Conservation (phyloP, 2,113 vertebrate species). For the Murina feae region DNA sequence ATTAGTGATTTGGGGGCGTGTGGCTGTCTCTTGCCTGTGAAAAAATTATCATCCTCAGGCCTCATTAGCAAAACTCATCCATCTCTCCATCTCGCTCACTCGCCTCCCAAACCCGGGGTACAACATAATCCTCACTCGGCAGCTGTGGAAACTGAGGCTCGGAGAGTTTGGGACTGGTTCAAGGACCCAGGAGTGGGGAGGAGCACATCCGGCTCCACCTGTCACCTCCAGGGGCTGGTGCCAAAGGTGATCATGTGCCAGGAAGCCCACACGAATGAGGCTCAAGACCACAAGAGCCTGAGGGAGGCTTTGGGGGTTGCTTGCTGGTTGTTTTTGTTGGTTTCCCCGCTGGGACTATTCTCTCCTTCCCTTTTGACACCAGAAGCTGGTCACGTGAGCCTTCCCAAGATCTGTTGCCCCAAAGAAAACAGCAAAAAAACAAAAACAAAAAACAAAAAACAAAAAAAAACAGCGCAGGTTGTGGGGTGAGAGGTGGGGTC, state of each 20-base stretch:
- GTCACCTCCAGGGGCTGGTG: neutral
- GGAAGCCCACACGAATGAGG: neutral
- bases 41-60: constrained; percentile 11
- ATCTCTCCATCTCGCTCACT: neutral
- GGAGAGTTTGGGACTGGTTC: neutral
- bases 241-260: fast-evolving
- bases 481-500: neutral
- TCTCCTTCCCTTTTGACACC: neutral
- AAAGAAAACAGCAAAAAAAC: neutral
- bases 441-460: no score
- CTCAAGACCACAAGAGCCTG: neutral
- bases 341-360: neutral
- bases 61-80: constrained; percentile 16
- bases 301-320: neutral
- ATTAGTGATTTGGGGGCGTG: constrained; percentile 56
- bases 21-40: constrained; percentile 29
- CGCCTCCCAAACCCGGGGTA: neutral
- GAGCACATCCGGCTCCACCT: neutral
- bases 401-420: neutral
- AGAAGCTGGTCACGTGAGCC: neutral
- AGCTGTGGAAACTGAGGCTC: neutral
- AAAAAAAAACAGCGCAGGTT: neutral
- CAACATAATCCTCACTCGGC: fast-evolving
- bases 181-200: fast-evolving
- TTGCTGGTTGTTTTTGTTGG: neutral